Conservation (phyloP, 2,888 invertebrate genomes). For the Limnephilus rhombicus region DNA sequence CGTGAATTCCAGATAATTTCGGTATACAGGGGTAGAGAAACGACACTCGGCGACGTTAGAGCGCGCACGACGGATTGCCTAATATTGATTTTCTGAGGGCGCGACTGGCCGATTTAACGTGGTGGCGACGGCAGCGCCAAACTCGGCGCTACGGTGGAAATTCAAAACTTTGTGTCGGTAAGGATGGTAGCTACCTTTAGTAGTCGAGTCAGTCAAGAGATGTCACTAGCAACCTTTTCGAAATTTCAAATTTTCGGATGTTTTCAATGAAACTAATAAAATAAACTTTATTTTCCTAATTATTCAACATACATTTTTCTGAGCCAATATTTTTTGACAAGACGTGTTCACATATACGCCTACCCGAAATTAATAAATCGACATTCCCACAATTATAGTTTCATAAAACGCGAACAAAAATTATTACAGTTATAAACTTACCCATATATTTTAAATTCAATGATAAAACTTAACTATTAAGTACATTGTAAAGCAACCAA, state of each 20-base stretch:
- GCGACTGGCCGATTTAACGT: conserved; percentile 59
- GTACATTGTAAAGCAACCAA: no score
- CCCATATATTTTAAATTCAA: no score
- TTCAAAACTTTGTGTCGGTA: conserved; percentile 44
- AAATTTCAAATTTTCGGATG: neutral
- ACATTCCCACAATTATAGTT: no score
- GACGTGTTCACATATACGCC: neutral
- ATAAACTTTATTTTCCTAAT: neutral
- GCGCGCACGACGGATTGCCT: conserved; percentile 60
- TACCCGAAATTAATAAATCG: no score
- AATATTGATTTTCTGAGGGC: conserved; percentile 64
- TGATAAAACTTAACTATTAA: no score
- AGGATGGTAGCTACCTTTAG: conserved; percentile 19
- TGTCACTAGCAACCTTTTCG: neutral
- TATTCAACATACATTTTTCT: neutral
- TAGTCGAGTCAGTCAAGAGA: neutral
- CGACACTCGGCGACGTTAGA: conserved; percentile 21
- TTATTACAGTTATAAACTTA: no score
- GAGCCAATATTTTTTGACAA: neutral
- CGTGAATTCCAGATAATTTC: conserved; percentile 10
- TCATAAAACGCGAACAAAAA: no score
- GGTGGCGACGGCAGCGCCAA: conserved; percentile 49
- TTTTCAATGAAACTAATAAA: neutral
- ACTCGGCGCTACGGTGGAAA: conserved; percentile 47
- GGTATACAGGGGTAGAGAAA: conserved; percentile 19